Conservation (phyloP, 1,140 invertebrate genomes). For the Leptopilina boulardi region DNA sequence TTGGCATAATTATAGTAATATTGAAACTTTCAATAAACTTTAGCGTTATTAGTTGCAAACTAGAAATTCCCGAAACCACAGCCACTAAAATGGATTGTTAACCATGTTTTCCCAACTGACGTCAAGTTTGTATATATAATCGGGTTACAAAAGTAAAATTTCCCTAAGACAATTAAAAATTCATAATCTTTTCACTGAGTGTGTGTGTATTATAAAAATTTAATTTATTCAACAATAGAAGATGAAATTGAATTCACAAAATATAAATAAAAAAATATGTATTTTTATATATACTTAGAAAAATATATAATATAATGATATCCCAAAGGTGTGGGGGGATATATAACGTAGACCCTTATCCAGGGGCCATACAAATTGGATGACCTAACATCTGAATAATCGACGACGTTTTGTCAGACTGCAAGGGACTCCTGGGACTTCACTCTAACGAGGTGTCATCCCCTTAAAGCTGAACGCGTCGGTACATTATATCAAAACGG, state of each 20-base stretch:
- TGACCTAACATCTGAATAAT: slow-evolving; percentile 53
- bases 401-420: slow-evolving; percentile 46
- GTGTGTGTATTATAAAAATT: no score
- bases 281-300: no score
- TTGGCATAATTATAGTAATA: background rate
- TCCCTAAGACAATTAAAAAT: no score
- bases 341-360: slow-evolving; percentile 43
- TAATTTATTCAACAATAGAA: no score
- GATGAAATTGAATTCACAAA: no score
- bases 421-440: slow-evolving; percentile 41
- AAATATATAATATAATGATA: background rate
- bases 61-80: background rate
- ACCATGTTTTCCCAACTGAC: no score
- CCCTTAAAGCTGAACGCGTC: slow-evolving; percentile 17
- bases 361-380: slow-evolving; percentile 56
- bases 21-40: background rate
- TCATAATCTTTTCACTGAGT: no score
- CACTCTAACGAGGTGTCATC: slow-evolving; percentile 56
- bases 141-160: no score
- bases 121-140: no score
- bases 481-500: slow-evolving; percentile 27
- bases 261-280: background rate
- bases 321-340: slow-evolving; percentile 39
- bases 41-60: background rate
- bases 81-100: no score